Evolutionary conservation across 2,113 vertebrate genomes (phyloP).

Genomic region (Proterorhinus semilunaris): DNA sequence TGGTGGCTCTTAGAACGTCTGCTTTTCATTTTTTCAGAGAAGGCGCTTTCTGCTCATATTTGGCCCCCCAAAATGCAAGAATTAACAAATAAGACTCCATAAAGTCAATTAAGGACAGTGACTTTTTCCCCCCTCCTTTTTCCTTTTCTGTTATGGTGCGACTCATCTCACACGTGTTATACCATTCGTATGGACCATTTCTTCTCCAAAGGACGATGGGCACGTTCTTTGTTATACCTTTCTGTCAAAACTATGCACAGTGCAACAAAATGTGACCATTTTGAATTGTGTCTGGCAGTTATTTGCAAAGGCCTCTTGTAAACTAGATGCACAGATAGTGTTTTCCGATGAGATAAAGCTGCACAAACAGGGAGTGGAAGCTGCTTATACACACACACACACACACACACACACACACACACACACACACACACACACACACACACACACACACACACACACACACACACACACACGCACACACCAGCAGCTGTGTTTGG

Average conservation of each 20-base stretch:
- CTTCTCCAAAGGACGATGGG: no score
- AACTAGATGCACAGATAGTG: not conserved
- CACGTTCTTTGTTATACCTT: not conserved
- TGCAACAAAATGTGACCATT: not conserved
- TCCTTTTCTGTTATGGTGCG: no score
- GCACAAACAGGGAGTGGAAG: not conserved
- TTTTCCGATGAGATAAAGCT: not conserved
- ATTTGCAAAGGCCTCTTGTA: not conserved
- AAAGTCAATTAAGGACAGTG: no score
- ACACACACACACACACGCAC: not conserved
- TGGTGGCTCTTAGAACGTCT: no score
- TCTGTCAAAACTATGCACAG: not conserved
- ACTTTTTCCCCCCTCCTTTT: no score
- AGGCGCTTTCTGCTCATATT: no score
- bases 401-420: constrained; percentile 15
- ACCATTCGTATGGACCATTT: no score
- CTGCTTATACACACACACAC: not conserved
- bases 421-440: not conserved
- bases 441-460: not conserved
- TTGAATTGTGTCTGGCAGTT: not conserved
- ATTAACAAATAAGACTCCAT: no score
- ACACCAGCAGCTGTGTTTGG: constrained; percentile 22
- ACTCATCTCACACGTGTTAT: no score
- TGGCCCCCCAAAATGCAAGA: no score
- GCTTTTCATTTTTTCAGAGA: no score